Base-by-base conservation (phyloP, 2,113 vertebrate genomes). In the Scophthalmus maximus region DNA sequence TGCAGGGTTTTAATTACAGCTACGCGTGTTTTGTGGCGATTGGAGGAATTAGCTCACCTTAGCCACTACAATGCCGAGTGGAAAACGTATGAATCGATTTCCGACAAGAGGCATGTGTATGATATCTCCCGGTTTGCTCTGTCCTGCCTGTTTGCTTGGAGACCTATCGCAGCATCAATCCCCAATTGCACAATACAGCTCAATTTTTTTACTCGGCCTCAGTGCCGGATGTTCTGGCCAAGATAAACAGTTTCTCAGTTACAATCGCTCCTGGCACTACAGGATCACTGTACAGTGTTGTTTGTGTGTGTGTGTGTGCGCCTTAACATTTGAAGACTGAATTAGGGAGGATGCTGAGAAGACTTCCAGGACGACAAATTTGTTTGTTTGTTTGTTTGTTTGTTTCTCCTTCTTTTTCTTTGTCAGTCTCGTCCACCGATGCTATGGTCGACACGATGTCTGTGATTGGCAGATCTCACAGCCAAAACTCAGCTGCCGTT, bases 1-100 rank as follows among this genome's bases (percentile, higher is more conserved):
- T 83, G 79, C 61, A 58, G 73, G 59, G 61, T 61, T 72, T 85
- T 84, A 84, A 87, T 85, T 85, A 82, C 29, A 55, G 49, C 56
- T 2, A 56, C 73, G 74, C 78, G 83, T 87, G 79, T 80, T 83
- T 85, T 83, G 62, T 64, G 64, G 38, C 72, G 62, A 76, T 65
- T 71, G 63, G 40, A 59, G 51, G 82, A 77, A 79, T 84, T 47
- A 78, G 59, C 73, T 76, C 32, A 75, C 74, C 76, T 82, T 38
- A 7, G n/a, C 50, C 53, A 59, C 67, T 62, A 58, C 72, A 68
- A 20, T 34, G 49, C 46, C n/a, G 40, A 36, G 22, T 42, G 44
- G 20, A 49, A 60, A 68, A 74, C 0, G 18, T 3, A 46, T 8
- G 42, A 2, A 46, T 9, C 8, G 42, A n/a, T 46, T n/a, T 44